phyloP scores from a whole-genome alignment of 2,888 invertebrate genomes.

The Aromia moschata region DNA sequence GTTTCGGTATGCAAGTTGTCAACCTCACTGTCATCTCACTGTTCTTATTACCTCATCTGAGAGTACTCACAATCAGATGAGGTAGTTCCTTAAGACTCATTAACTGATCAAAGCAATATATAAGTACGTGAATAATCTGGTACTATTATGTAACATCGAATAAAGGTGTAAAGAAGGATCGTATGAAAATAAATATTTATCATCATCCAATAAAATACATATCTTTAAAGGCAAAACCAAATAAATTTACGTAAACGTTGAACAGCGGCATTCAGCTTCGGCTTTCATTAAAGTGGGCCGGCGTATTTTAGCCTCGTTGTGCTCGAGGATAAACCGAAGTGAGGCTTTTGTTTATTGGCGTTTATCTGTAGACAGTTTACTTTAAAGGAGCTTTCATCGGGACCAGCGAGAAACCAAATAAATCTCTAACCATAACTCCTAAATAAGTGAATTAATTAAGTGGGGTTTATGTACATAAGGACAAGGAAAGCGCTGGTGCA shows the following conservation, averaged over 20 bases:
- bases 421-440: background rate
- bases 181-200: slow-evolving; percentile 5
- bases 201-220: slow-evolving; percentile 2
- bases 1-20: no score
- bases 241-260: slow-evolving; percentile 4
- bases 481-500: no score
- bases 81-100: no score
- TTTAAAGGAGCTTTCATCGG: slow-evolving; percentile 4
- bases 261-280: background rate
- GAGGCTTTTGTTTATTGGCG: slow-evolving; percentile 7
- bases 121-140: no score
- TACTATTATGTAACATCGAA: no score
- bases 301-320: slow-evolving; percentile 9
- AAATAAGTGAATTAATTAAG: background rate
- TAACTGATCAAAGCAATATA: no score
- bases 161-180: background rate
- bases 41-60: no score
- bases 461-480: no score
- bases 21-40: no score
- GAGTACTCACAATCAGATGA: no score
- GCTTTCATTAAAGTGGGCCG: slow-evolving; percentile 5
- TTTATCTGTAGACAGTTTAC: slow-evolving; percentile 10
- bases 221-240: slow-evolving; percentile 4
- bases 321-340: slow-evolving; percentile 4
- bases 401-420: background rate